Evolutionary conservation across 2,113 vertebrate genomes (phyloP), one percentile per base, ranked within the genome.

Genomic region (Mastomys natalensis): DNA sequence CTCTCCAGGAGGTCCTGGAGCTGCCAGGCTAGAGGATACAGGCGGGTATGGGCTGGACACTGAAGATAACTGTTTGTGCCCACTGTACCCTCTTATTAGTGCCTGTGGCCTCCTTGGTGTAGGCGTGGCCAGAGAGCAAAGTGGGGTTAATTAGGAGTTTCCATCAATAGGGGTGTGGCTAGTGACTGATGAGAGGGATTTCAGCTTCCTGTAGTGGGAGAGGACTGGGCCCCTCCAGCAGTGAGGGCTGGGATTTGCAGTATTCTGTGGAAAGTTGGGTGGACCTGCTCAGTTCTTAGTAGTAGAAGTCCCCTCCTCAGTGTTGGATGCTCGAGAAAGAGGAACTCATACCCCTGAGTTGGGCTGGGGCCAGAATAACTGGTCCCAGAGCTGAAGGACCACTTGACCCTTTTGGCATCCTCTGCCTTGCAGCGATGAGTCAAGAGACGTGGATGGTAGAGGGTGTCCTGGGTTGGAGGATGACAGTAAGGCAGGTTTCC

Each of bases 141-240:
- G 45, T 78, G 91, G 74, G 84, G 82, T 62, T 76, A 82, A 94
- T 73, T 58, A 94, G 76, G 76, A 85, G 87, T 89, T 95, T 53
- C 19, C 45, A 48, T 21, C 53, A 34, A 13, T 21, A 45, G 31
- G n/a, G 78, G 74, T 40, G 53, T 70, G 76, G n/a, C 58, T 70
- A 8, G 51, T 22, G n/a, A 87, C 29, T 26, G 43, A 2, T 26
- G 91, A 80, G 31, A 37, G 64, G 51, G 40, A 10, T 37, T 90
- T 88, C 31, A 45, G 92, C 81, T 92, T 37, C 22, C 4, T 0
- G 55, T 15, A 43, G 70, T 89, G 34, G 51, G 31, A 24, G 5
- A 16, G 0, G 53, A 68, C 7, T 3, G 88, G 68, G 40, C 40
- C 45, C 51, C 87, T 78, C 64, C n/a, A n/a, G 82, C 8, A 45